Evolutionary conservation across 2,797 vertebrate species (phyloP).

Genomic region (Cossypha caffra): DNA sequence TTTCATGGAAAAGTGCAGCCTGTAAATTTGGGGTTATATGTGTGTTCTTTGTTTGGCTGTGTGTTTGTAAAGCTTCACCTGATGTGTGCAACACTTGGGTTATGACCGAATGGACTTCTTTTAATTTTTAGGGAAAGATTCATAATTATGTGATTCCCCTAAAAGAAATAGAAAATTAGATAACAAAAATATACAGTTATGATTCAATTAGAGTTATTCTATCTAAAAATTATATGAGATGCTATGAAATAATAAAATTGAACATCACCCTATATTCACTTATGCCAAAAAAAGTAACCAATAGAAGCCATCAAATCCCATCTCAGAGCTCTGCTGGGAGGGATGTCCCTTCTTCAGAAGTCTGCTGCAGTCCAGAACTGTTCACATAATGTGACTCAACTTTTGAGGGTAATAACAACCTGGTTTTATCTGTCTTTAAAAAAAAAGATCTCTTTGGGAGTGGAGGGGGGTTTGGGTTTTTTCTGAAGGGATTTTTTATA

Average conservation of each 20-base stretch:
- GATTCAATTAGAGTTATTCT: not conserved
- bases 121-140: not conserved
- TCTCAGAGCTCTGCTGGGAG: not conserved
- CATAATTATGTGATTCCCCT: fast-evolving
- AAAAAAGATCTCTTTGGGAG: not conserved
- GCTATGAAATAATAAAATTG: not conserved
- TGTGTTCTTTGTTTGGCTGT: not conserved
- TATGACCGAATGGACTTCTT: not conserved
- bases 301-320: not conserved
- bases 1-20: conserved; percentile 5
- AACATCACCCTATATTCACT: not conserved
- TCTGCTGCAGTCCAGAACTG: not conserved
- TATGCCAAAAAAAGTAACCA: not conserved
- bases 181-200: not conserved
- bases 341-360: not conserved
- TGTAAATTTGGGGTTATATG: not conserved
- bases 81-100: not conserved
- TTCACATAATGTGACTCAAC: not conserved
- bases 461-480: not conserved
- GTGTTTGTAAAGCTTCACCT: not conserved
- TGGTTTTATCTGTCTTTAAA: not conserved
- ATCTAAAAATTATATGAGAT: not conserved
- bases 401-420: not conserved
- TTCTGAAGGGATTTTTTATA: not conserved
- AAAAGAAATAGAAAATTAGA: not conserved